phyloP scores from a whole-genome alignment of 2,888 invertebrate species.

The Rhimphoctona megacephalus region DNA sequence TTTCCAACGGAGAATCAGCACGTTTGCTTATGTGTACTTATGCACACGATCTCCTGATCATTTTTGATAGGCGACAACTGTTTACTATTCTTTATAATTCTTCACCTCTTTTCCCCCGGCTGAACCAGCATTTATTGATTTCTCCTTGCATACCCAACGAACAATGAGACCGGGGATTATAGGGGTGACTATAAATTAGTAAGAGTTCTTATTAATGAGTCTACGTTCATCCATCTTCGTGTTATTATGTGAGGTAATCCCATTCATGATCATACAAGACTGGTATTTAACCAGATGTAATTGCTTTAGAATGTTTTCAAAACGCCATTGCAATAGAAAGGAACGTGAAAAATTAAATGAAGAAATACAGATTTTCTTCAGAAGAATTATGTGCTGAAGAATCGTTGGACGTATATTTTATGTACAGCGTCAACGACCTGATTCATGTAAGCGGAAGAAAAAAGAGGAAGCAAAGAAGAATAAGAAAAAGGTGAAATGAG shows the following conservation, averaged over 20 bases:
- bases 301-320: neutral
- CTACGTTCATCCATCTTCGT: neutral
- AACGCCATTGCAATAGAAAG: neutral
- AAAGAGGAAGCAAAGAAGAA: neutral
- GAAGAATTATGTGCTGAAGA: neutral
- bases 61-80: neutral
- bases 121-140: neutral
- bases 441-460: neutral
- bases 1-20: neutral
- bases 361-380: neutral
- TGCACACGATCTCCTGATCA: neutral
- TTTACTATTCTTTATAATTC: neutral
- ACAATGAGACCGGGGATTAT: slow-evolving; percentile 23
- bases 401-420: neutral
- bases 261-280: neutral
- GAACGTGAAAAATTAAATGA: neutral
- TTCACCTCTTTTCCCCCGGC: neutral
- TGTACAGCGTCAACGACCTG: slow-evolving; percentile 14
- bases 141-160: too few species aligned
- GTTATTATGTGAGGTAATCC: slow-evolving; percentile 16
- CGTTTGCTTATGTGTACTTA: neutral
- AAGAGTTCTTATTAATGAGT: slow-evolving; percentile 33
- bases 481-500: neutral
- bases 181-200: slow-evolving; percentile 25
- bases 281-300: neutral